Evolutionary conservation across 2,113 vertebrate species (phyloP), one percentile per base, ranked within the genome.

Genomic region (Alligator sinensis): DNA sequence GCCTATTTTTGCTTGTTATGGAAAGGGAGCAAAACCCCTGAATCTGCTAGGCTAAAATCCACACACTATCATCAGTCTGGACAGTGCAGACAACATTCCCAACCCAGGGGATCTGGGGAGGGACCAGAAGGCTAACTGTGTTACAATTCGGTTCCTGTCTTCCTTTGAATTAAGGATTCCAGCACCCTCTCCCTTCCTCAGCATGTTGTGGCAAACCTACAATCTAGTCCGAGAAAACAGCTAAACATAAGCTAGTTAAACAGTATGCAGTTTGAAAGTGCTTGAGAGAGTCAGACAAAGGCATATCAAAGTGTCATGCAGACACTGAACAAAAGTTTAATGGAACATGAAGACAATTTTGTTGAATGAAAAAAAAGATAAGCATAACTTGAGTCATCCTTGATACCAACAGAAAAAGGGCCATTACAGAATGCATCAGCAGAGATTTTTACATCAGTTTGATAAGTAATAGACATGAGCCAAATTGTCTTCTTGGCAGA

Each of bases 401-500:
- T 59, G 14, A 11, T 87, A 85, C 5, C 55, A 57, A 72, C 17
- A 89, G 77, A 79, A 93, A 77, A 72, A n/a, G n/a, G 25, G 59
- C 21, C 79, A 28, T 62, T 82, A 2, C 17, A 64, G 55, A 83
- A 74, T 30, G 66, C 19, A 70, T 4, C 54, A 84, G 14, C 14
- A 91, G 63, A 10, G 1, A 6, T 4, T 55, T 85, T 82, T 80
- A 47, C 9, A 16, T 88, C 47, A 38, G 61, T 83, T 77, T 59
- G 27, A 4, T n/a, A 76, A n/a, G 72, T 70, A 38, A 70, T 15
- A 0, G 1, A 6, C 16, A 82, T 70, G 24, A 89, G 57, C 34
- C 77, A 87, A 64, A n/a, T 30, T 66, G 21, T 66, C 13, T 78
- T 90, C 63, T 76, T 84, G 59, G 84, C 80, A 85, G 77, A 84